Percentiles rank a stretch among this genome's conserved stretches.
These are phyloP conservation scores for Chloebia gouldiae DNA, from an alignment of 2,113 vertebrate genomes.

Conservation along the genomic window DNA sequence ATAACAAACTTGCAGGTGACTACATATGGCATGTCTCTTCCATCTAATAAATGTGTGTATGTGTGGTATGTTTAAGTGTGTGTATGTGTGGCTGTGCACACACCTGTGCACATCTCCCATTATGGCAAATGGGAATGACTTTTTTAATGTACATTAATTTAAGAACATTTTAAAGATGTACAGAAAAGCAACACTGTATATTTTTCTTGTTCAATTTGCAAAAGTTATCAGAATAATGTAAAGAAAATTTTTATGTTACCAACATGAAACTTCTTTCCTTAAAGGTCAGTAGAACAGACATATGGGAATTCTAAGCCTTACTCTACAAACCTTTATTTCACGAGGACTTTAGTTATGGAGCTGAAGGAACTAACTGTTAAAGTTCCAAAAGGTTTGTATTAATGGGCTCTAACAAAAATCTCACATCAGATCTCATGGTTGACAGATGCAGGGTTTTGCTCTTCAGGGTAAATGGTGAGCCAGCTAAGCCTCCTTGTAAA, in stretches of 20 bases:
- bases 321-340: constrained; percentile 33
- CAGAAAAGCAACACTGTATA: constrained; percentile 57
- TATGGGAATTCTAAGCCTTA: constrained; percentile 12
- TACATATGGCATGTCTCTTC: constrained; percentile 4
- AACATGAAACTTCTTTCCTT: constrained; percentile 29
- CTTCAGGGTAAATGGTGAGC: not conserved
- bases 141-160: constrained; percentile 45
- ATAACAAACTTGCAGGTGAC: not conserved
- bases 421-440: not conserved
- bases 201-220: constrained; percentile 63
- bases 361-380: not conserved
- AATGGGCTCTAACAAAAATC: not conserved
- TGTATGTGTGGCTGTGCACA: constrained; percentile 23
- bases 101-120: not conserved
- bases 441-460: not conserved
- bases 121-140: constrained; percentile 19
- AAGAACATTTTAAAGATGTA: constrained; percentile 61
- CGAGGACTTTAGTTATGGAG: not conserved
- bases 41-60: not conserved
- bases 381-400: not conserved
- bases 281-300: constrained; percentile 23
- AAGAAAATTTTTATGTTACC: constrained; percentile 36
- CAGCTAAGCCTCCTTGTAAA: constrained; percentile 20
- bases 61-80: not conserved
- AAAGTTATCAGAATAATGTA: constrained; percentile 46